phyloP scores from a whole-genome alignment of 1,140 invertebrate species.

The Lepidotrigona ventralis region DNA sequence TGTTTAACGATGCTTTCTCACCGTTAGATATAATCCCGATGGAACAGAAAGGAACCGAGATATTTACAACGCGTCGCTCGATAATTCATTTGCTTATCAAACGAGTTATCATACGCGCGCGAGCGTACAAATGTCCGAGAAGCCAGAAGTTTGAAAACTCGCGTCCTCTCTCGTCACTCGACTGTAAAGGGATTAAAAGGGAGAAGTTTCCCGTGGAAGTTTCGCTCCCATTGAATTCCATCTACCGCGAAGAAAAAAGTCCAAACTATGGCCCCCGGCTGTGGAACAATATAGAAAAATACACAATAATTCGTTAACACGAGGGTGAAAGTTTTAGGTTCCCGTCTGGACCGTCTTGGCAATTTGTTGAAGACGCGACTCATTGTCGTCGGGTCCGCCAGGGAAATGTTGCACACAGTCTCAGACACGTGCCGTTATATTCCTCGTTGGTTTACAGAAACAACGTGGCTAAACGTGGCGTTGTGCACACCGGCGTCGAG shows the following conservation, averaged over 20 bases:
- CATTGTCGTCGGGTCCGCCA: neutral
- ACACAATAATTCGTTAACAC: neutral
- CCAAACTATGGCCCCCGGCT: neutral
- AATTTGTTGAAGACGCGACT: conserved; percentile 4
- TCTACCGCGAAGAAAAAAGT: neutral
- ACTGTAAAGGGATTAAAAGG: neutral
- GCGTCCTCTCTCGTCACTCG: fast-evolving
- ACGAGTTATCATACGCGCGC: too few species aligned
- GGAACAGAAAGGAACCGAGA: too few species aligned
- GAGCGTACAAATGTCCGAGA: too few species aligned
- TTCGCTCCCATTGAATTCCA: neutral
- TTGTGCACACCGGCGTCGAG: conserved; percentile 21
- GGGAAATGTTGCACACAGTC: conserved; percentile 1
- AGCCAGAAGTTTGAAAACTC: too few species aligned
- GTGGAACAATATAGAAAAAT: too few species aligned
- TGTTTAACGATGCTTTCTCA: too few species aligned
- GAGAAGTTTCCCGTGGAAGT: neutral
- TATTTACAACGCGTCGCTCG: too few species aligned
- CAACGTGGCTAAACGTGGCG: conserved; percentile 50
- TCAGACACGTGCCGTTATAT: neutral
- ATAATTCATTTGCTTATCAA: too few species aligned
- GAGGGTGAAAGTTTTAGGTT: neutral
- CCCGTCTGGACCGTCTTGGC: too few species aligned
- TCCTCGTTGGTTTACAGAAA: conserved; percentile 53
- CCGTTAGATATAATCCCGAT: too few species aligned